Evolutionary conservation across 2,113 vertebrate species (phyloP), one percentile per base, ranked within the genome.

Genomic region (Hippocampus mohnikei): DNA sequence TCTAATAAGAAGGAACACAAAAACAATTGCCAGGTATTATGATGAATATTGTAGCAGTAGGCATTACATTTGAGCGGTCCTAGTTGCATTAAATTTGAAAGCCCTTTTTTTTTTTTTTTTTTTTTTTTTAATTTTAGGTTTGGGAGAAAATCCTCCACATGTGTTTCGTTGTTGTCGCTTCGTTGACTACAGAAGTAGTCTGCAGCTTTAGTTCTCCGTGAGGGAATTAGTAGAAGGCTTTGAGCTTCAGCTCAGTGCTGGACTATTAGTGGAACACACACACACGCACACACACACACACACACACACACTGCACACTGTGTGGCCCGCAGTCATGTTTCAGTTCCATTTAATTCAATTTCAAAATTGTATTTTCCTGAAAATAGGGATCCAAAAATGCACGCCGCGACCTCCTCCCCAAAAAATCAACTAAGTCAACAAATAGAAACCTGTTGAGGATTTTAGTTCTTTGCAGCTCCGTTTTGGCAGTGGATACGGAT

Each of bases 231-330:
- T 52, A 15, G 33, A 37, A 33, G 56, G 66, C 50, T 73, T 77
- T 79, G 59, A 63, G 27, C n/a, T 46, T 74, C 70, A 76, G 76
- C 81, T 81, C 77, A 50, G 33, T 41, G 60, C 55, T 46, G 73
- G 53, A 63, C 76, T 62, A 25, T 37, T 61, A 33, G 44, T 69
- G 40, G 74, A 79, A 77, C 73, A 52, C 27, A 41, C 1, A 21
- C 70, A 50, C 37, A 55, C 27, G 25, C 33, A 33, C 46, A 27
- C 48, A 46, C 56, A 42, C 58, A 29, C 48, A 55, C 56, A 74
- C 74, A 50, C 40, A 48, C 6, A 23, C 74, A 48, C 46, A n/a
- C n/a, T n/a, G n/a, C n/a, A 46, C 27, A 37, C 55, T 23, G 58
- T 15, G n/a, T 52, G 3, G 2, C 5, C 27, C 18, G 2, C 23